Percentiles rank a stretch among this genome's conserved stretches.
Evolutionary conservation across 2,888 invertebrate genomes (phyloP).

Genomic region (Autographa pulchrina): DNA sequence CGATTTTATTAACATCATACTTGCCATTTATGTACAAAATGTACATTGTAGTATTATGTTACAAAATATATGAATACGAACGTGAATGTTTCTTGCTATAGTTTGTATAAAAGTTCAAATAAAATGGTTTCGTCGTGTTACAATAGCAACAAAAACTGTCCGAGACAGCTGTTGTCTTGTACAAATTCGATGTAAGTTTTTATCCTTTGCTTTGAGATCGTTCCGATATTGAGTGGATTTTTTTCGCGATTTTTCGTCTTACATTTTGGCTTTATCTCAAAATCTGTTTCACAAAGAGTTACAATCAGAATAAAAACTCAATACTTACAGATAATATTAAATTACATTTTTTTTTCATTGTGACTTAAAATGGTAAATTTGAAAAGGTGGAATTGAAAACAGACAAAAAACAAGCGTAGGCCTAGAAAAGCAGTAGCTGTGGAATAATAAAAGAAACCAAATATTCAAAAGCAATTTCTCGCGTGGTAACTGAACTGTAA

Average conservation of each 20-base stretch:
- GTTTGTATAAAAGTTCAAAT: conserved; percentile 8
- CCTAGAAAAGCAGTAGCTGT: too few species aligned
- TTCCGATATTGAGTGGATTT: conserved; percentile 43
- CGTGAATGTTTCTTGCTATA: background rate
- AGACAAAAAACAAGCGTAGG: too few species aligned
- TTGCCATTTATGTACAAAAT: too few species aligned
- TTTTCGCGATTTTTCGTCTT: conserved; percentile 29
- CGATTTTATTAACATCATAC: background rate
- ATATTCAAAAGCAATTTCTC: background rate
- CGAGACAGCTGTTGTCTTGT: conserved; percentile 49
- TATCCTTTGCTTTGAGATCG: conserved; percentile 31
- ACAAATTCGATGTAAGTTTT: conserved; percentile 49
- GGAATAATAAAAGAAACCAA: background rate
- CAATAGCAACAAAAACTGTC: conserved; percentile 46
- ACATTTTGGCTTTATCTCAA: conserved; percentile 16
- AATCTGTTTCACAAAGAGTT: conserved; percentile 1
- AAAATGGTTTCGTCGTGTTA: conserved; percentile 43
- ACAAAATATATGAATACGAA: background rate
- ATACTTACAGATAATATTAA: too few species aligned
- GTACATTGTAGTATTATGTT: background rate
- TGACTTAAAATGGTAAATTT: too few species aligned
- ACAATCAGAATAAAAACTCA: too few species aligned
- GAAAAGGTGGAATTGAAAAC: too few species aligned
- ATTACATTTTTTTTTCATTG: too few species aligned
- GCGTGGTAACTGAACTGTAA: background rate